A percentile compares a stretch with the other conserved stretches of the same genome.
Evolutionary conservation across 2,888 invertebrate species (phyloP).

Genomic region (Dicycla oo): DNA sequence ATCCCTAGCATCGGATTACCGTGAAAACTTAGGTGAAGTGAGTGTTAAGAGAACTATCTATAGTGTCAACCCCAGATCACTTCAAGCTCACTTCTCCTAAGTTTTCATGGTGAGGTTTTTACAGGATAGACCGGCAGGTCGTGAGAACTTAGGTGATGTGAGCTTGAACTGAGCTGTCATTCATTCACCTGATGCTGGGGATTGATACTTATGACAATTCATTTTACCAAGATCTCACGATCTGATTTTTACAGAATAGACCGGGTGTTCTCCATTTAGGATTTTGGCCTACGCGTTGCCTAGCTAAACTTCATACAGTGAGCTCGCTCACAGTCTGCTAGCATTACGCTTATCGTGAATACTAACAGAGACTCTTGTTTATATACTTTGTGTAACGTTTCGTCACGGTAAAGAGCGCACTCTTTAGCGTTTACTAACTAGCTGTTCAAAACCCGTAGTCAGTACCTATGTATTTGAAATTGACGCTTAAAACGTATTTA

Average conservation of each 20-base stretch:
- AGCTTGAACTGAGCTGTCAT: neutral
- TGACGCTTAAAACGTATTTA: conserved; percentile 78
- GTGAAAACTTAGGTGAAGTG: too few relatives aligned
- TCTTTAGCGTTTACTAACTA: conserved; percentile 64
- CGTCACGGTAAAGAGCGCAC: conserved; percentile 50
- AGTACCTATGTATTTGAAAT: conserved; percentile 72
- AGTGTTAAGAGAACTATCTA: too few relatives aligned
- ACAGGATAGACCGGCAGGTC: too few relatives aligned
- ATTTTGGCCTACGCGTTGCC: neutral
- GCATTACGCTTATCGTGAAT: conserved; percentile 6
- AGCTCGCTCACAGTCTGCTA: neutral
- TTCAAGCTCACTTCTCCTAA: too few relatives aligned
- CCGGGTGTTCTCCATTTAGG: neutral
- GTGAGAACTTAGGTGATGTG: neutral
- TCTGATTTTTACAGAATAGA: neutral
- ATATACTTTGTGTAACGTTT: conserved; percentile 21
- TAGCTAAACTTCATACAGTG: neutral
- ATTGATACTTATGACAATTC: neutral
- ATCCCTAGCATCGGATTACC: too few relatives aligned
- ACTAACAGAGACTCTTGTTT: neutral
- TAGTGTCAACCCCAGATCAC: too few relatives aligned
- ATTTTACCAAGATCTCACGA: too few relatives aligned
- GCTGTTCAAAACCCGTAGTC: conserved; percentile 72
- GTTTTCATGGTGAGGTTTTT: too few relatives aligned
- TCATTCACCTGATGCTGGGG: neutral